Conservation (phyloP, 2,888 invertebrate genomes). For the Rutpela maculata region DNA sequence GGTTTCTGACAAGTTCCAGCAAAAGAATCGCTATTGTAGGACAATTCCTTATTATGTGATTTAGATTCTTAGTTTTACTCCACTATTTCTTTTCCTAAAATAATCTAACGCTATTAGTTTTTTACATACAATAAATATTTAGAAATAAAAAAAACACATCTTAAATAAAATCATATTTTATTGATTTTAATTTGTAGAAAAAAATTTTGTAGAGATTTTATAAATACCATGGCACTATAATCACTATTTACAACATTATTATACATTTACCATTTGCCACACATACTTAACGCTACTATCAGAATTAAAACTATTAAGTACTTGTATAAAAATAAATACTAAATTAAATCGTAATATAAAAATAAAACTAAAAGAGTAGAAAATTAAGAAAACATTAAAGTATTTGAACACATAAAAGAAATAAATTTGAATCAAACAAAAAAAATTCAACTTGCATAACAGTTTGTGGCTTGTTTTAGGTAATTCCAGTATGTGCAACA, state of each 20-base stretch:
- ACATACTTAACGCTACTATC: conserved; percentile 28
- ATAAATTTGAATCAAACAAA: conserved; percentile 12
- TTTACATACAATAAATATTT: neutral
- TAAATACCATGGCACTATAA: conserved; percentile 55
- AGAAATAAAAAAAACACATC: neutral
- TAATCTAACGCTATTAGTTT: neutral
- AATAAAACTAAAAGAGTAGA: conserved; percentile 19
- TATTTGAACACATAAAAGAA: conserved; percentile 9
- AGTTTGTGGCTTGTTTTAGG: neutral
- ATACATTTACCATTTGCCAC: conserved; percentile 19
- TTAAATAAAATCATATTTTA: conserved; percentile 25
- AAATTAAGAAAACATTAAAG: conserved; percentile 19
- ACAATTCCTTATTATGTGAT: too few species aligned
- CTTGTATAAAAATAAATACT: conserved; percentile 40
- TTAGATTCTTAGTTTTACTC: too few species aligned
- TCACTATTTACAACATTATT: conserved; percentile 35
- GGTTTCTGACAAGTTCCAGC: too few species aligned
- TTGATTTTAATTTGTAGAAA: conserved; percentile 32
- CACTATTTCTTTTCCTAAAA: too few species aligned
- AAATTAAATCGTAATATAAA: conserved; percentile 15
- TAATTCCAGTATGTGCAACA: conserved; percentile 10
- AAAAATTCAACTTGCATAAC: neutral
- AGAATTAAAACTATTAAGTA: conserved; percentile 35
- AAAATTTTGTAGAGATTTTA: conserved; percentile 30
- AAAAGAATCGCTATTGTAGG: too few species aligned